Evolutionary conservation across 2,113 vertebrate genomes (phyloP), one percentile per base, ranked within the genome.

Genomic region (Ceratotherium simum): DNA sequence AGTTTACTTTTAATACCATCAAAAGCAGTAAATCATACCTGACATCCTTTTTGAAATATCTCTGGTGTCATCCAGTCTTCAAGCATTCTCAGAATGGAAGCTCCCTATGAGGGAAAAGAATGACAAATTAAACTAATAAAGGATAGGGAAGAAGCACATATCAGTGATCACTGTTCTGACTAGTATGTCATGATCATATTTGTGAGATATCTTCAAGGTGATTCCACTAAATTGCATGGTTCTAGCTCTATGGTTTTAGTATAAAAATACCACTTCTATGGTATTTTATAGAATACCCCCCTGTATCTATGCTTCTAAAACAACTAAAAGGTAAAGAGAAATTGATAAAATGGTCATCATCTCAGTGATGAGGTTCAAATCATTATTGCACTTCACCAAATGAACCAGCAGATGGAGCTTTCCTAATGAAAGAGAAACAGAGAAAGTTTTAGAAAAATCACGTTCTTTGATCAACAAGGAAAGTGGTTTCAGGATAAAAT

Each of bases 71-170:
- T 98, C 99, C 99, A 99, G 94, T 99, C 98, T 98, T 99, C 98
- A 93, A 99, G 98, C 99, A 99, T 99, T 95, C 99, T 98, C 75
- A 99, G 98, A 97, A 99, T 98, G 16, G 99, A 99, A 3, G 99
- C 99, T 54, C 99, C 99, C 99, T 99, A 51, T 9, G 75, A 87
- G 42, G 62, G 48, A 31, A 64, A 92, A 90, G 39, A 96, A 48
- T 13, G 13, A 25, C 2, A 51, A 33, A 56, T 70, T 70, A 84
- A 95, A 60, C 20, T 46, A 76, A 60, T 69, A 23, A 25, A 81
- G 14, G 16, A 23, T 11, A 56, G 2, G 2, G 13, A 75, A 82
- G 23, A 42, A 58, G 51, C 27, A 81, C 42, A 21, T 64, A 60
- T 8, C 39, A 48, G 8, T 70, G 48, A 70, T 29, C 21, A 14